Evolutionary conservation across 64 coral and sea anemone genomes (phyloP).

Genomic region (Dendrophyllia cribrosa): DNA sequence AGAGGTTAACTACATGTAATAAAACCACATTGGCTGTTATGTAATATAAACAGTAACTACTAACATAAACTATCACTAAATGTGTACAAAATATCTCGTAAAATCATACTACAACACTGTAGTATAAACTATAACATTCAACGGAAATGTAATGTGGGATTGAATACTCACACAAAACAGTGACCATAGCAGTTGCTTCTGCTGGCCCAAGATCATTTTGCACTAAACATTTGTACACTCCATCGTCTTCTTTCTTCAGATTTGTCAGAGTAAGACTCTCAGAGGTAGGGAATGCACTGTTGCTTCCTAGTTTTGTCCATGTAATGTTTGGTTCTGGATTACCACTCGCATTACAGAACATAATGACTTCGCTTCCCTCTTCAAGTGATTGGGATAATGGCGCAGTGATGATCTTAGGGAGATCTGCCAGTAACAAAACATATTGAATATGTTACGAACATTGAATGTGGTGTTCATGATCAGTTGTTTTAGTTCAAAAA

Average conservation of each 20-base stretch:
- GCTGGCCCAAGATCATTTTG: neutral
- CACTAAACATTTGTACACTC: neutral
- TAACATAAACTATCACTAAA: too few species aligned
- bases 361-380: neutral
- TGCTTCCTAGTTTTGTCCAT: conserved; percentile 25
- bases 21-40: too few species aligned
- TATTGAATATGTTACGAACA: too few species aligned
- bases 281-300: neutral
- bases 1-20: too few species aligned
- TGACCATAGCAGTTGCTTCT: neutral
- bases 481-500: too few species aligned
- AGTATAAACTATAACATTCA: too few species aligned
- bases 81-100: too few species aligned
- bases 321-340: conserved; percentile 27
- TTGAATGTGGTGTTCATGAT: too few species aligned
- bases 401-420: neutral
- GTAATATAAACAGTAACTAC: too few species aligned
- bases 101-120: too few species aligned
- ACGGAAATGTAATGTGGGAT: too few species aligned
- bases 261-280: neutral
- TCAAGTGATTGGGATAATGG: neutral
- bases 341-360: conserved; percentile 26
- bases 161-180: neutral
- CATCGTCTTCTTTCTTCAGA: neutral
- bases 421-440: too few species aligned